Conservation (phyloP, 1,140 invertebrate species). For the Oncopeltus fasciatus region DNA sequence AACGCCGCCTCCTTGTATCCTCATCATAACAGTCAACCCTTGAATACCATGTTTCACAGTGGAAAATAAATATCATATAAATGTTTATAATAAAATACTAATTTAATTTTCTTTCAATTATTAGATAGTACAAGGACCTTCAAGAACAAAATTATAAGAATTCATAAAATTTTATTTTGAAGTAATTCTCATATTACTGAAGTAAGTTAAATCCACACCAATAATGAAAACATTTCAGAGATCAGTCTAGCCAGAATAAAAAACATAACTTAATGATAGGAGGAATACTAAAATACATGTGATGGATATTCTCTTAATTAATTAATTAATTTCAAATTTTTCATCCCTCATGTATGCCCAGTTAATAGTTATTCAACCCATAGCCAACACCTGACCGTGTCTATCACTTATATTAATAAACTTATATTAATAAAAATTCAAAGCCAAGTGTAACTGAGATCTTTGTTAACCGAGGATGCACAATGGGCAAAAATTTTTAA, state of each 20-base stretch:
- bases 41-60: neutral
- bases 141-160: neutral
- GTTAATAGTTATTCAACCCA: no score
- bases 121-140: neutral
- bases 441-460: no score
- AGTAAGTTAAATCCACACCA: no score
- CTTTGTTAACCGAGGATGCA: no score
- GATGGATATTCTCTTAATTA: no score
- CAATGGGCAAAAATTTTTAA: no score
- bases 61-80: neutral
- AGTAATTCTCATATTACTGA: neutral
- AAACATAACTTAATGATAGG: neutral
- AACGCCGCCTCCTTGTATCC: constrained; percentile 57
- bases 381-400: no score
- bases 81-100: neutral
- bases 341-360: no score
- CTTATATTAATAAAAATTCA: no score
- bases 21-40: constrained; percentile 62
- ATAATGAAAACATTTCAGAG: no score
- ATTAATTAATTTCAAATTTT: no score
- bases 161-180: neutral
- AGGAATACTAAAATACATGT: neutral
- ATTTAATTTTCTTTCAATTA: neutral
- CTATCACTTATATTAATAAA: no score
- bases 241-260: neutral